A percentile compares a stretch with the other conserved stretches of the same genome.
Evolutionary conservation across 2,113 vertebrate genomes (phyloP).

Genomic region (Cisticola juncidis): DNA sequence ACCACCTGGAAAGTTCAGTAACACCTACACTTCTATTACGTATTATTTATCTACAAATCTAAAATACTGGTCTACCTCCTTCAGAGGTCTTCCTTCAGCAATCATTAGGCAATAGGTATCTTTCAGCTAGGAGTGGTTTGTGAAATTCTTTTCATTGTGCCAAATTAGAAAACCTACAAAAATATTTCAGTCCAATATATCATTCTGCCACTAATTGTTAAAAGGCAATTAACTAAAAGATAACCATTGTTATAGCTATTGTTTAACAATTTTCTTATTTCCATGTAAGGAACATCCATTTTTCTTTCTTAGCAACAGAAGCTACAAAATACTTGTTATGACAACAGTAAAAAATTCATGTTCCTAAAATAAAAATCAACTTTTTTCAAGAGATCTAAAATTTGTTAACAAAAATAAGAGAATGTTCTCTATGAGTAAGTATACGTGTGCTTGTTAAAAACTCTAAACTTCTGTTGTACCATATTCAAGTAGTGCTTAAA

Average conservation of each 20-base stretch:
- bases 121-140: neutral
- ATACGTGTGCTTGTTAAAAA: neutral
- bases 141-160: neutral
- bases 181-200: neutral
- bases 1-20: neutral
- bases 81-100: neutral
- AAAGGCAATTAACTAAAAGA: neutral
- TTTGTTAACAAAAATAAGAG: neutral
- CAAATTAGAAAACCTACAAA: neutral
- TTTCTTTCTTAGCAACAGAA: constrained; percentile 10
- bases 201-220: neutral
- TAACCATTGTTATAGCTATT: neutral
- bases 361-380: neutral
- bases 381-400: neutral
- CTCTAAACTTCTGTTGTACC: neutral
- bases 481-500: neutral
- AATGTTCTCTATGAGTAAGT: neutral
- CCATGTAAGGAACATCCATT: neutral
- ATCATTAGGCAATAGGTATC: neutral
- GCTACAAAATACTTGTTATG: neutral
- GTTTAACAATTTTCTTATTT: neutral
- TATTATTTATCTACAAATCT: neutral
- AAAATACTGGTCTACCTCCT: neutral
- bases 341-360: neutral
- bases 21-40: neutral